A percentile compares a stretch with the other conserved stretches of the same genome.
Conservation (phyloP, 2,888 invertebrate genomes). For the Alcis repandata region DNA sequence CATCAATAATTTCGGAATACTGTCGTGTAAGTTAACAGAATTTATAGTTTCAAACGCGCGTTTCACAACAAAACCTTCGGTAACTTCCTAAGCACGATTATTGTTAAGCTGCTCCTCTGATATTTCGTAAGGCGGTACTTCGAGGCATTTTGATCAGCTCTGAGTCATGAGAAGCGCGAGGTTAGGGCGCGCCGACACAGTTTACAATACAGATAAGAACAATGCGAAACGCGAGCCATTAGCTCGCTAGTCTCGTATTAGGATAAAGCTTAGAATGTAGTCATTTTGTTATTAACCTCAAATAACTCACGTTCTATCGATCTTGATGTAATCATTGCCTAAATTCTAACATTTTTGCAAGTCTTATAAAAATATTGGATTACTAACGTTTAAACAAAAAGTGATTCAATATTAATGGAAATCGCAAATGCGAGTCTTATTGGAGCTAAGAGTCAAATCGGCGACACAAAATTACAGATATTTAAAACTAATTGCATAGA, state of each 20-base stretch:
- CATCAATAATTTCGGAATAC: background rate
- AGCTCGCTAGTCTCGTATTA: conserved; percentile 5
- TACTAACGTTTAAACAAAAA: too few species aligned
- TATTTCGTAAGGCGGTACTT: conserved; percentile 66
- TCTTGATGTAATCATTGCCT: too few species aligned
- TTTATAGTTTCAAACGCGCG: conserved; percentile 39
- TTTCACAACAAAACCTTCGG: conserved; percentile 64
- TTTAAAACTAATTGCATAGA: too few species aligned
- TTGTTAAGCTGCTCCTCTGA: conserved; percentile 59
- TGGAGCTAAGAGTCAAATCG: too few species aligned
- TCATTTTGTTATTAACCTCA: conserved; percentile 3
- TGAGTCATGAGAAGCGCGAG: conserved; percentile 43
- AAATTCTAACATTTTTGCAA: too few species aligned
- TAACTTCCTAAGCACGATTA: conserved; percentile 69
- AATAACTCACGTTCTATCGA: too few species aligned
- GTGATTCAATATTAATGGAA: too few species aligned
- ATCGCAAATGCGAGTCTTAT: too few species aligned
- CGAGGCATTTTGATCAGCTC: conserved; percentile 64
- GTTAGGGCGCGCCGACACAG: conserved; percentile 52
- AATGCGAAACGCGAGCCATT: conserved; percentile 38
- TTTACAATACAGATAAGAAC: conserved; percentile 52
- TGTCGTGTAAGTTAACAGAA: conserved; percentile 1
- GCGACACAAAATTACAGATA: too few species aligned
- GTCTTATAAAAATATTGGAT: too few species aligned
- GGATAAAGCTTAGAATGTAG: conserved; percentile 5